These are phyloP conservation scores for Monopis laevigella DNA, from an alignment of 2,888 invertebrate genomes.

Conservation along the genomic window DNA sequence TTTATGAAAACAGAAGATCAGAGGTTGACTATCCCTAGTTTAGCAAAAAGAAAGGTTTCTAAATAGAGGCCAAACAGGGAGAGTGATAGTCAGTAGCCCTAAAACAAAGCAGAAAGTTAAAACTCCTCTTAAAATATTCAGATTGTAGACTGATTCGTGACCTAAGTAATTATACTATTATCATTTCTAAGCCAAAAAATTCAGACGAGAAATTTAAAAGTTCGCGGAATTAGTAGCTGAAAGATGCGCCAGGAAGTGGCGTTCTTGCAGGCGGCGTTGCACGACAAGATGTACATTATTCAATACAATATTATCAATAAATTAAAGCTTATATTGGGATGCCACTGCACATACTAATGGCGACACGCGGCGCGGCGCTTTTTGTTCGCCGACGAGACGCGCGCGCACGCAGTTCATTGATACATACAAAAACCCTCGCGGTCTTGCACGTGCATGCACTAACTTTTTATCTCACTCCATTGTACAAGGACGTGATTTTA, in stretches of 20 bases:
- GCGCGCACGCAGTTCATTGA: slow-evolving; percentile 15
- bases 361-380: slow-evolving; percentile 55
- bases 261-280: slow-evolving; percentile 26
- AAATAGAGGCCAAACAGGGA: too few species aligned
- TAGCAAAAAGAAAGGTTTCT: too few species aligned
- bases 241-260: slow-evolving; percentile 22
- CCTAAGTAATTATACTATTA: too few species aligned
- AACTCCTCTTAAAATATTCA: too few species aligned
- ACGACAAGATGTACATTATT: slow-evolving; percentile 43
- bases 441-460: slow-evolving; percentile 38
- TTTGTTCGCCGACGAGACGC: slow-evolving; percentile 31
- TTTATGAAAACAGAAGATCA: too few species aligned
- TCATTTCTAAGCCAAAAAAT: too few species aligned
- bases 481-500: slow-evolving; percentile 52
- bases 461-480: slow-evolving; percentile 38
- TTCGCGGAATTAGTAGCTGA: too few species aligned
- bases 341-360: slow-evolving; percentile 31
- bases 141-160: too few species aligned
- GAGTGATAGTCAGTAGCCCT: too few species aligned
- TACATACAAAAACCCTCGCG: slow-evolving; percentile 38
- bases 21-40: too few species aligned
- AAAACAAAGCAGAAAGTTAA: too few species aligned
- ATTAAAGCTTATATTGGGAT: slow-evolving; percentile 19
- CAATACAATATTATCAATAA: slow-evolving; percentile 58
- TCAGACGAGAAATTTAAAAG: too few species aligned